Conservation (phyloP, 2,888 invertebrate species). For the Drosophila subquinaria region DNA sequence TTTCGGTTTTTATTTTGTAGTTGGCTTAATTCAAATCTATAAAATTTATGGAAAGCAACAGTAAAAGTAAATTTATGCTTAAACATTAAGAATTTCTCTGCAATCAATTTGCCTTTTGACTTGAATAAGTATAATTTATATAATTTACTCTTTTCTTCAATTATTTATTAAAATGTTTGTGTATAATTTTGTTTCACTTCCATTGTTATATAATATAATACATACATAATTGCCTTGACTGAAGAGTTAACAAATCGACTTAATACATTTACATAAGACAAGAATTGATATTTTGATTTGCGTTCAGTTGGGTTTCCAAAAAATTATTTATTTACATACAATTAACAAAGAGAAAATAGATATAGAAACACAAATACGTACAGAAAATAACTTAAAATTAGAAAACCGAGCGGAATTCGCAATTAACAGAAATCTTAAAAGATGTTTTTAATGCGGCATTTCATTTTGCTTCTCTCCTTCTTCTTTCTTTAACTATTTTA, state of each 20-base stretch:
- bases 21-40: slow-evolving; percentile 70
- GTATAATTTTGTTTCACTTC: slow-evolving; percentile 35
- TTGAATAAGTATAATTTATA: slow-evolving; percentile 36
- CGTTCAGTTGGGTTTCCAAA: slow-evolving; percentile 35
- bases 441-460: slow-evolving; percentile 56
- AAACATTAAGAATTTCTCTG: slow-evolving; percentile 60
- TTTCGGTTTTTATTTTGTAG: slow-evolving; percentile 44
- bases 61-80: slow-evolving; percentile 72
- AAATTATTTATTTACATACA: slow-evolving; percentile 67
- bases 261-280: slow-evolving; percentile 59
- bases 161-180: slow-evolving; percentile 40
- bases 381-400: slow-evolving; percentile 67
- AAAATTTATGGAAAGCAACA: slow-evolving; percentile 78
- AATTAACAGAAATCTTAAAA: slow-evolving; percentile 62
- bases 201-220: slow-evolving; percentile 71
- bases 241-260: slow-evolving; percentile 64
- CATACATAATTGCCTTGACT: slow-evolving; percentile 73
- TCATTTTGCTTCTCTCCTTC: slow-evolving; percentile 20
- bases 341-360: slow-evolving; percentile 54
- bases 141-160: slow-evolving; percentile 27
- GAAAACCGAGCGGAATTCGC: slow-evolving; percentile 65
- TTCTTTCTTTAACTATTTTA: slow-evolving; percentile 14
- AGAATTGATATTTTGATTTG: slow-evolving; percentile 59
- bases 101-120: slow-evolving; percentile 17
- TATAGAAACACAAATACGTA: slow-evolving; percentile 44